Evolutionary conservation across 2,113 vertebrate genomes (phyloP).

Genomic region (Syngnathus scovelli): DNA sequence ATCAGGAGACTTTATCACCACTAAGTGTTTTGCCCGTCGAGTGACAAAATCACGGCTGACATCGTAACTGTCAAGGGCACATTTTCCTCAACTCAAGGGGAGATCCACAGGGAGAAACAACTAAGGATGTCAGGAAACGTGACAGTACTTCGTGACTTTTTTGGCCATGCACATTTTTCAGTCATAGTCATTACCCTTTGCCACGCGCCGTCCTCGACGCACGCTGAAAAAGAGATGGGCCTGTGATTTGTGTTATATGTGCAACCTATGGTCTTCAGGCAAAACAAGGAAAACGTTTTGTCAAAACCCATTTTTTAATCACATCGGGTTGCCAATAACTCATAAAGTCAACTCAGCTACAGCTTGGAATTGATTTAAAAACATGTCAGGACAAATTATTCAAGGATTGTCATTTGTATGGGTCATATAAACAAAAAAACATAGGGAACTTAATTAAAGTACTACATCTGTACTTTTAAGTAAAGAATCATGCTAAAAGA

Average conservation of each 20-base stretch:
- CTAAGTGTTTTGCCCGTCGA: conserved; percentile 46
- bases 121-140: conserved; percentile 47
- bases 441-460: conserved; percentile 3
- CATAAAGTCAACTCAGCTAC: conserved; percentile 59
- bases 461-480: not conserved
- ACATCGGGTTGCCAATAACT: conserved; percentile 52
- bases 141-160: conserved; percentile 59
- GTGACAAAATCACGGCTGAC: conserved; percentile 70
- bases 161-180: conserved; percentile 57
- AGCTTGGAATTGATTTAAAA: conserved; percentile 57
- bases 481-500: not conserved
- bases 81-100: conserved; percentile 56
- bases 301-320: conserved; percentile 66
- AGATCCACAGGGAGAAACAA: conserved; percentile 49
- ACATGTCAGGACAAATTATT: conserved; percentile 40
- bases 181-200: conserved; percentile 24
- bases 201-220: not conserved
- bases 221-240: conserved; percentile 18
- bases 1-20: conserved; percentile 29
- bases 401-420: conserved; percentile 32
- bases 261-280: conserved; percentile 49
- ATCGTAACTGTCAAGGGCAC: conserved; percentile 57
- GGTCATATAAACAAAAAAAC: conserved; percentile 9
- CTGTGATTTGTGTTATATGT: conserved; percentile 51
- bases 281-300: conserved; percentile 50